These are phyloP conservation scores for Punctoribates punctum DNA, from an alignment of 2,888 invertebrate species.

Conservation along the genomic window DNA sequence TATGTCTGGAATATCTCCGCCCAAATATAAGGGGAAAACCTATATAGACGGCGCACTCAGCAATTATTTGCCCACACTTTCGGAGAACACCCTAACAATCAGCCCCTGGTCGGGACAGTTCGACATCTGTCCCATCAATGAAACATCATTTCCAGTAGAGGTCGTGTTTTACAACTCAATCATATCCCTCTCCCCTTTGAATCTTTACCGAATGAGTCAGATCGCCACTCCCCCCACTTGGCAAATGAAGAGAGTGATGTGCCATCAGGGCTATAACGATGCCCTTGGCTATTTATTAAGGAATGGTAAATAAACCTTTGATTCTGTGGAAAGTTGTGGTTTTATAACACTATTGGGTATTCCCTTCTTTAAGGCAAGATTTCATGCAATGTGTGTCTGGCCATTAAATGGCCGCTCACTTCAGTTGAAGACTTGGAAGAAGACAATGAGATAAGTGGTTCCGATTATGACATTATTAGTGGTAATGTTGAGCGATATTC, in stretches of 20 bases:
- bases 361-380: constrained; percentile 57
- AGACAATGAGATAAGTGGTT: constrained; percentile 33
- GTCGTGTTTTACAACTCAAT: constrained; percentile 49
- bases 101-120: constrained; percentile 59
- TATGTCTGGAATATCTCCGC: constrained; percentile 57
- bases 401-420: constrained; percentile 57
- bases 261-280: constrained; percentile 72
- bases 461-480: constrained; percentile 51
- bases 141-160: constrained; percentile 47
- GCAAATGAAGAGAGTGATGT: constrained; percentile 77
- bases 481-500: background rate
- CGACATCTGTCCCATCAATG: constrained; percentile 56
- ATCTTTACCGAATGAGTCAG: constrained; percentile 84
- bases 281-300: constrained; percentile 48
- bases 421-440: constrained; percentile 46
- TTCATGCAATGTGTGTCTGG: constrained; percentile 84
- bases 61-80: constrained; percentile 57
- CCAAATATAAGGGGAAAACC: constrained; percentile 55
- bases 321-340: no score
- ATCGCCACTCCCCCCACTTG: constrained; percentile 93
- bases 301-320: constrained; percentile 41
- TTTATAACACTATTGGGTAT: no score
- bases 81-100: constrained; percentile 57
- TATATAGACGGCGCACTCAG: constrained; percentile 59
- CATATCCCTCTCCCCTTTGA: constrained; percentile 62